These are phyloP conservation scores for Coleophora deauratella DNA, from an alignment of 2,888 invertebrate genomes.

Conservation along the genomic window DNA sequence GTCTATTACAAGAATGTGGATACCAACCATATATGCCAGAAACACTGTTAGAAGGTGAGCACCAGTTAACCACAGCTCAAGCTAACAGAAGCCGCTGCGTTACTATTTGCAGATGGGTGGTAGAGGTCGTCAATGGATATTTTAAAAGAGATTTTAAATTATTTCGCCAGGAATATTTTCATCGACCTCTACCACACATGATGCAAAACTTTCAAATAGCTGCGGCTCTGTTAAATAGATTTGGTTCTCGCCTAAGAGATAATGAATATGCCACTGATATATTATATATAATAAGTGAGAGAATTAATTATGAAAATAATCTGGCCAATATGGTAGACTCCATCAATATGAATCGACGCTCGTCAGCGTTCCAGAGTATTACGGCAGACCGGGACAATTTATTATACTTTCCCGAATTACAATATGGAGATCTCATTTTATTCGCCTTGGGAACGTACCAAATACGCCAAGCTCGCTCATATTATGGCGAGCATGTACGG, in stretches of 20 bases:
- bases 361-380: constrained; percentile 9
- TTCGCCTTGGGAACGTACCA: constrained; percentile 9
- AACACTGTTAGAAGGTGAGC: background rate
- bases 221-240: constrained; percentile 12
- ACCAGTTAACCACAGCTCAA: constrained; percentile 7
- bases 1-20: background rate
- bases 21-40: background rate
- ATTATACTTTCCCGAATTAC: background rate
- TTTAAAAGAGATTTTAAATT: constrained; percentile 11
- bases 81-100: constrained; percentile 11
- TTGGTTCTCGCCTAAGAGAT: constrained; percentile 12
- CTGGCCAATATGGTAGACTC: constrained; percentile 6
- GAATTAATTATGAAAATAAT: constrained; percentile 10
- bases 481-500: constrained; percentile 14
- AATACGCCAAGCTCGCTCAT: constrained; percentile 13
- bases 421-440: background rate
- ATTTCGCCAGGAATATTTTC: constrained; percentile 10
- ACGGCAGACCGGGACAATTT: constrained; percentile 2
- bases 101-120: constrained; percentile 13
- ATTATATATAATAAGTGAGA: constrained; percentile 7
- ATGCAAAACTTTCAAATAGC: constrained; percentile 14
- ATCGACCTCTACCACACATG: constrained; percentile 13
- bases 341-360: constrained; percentile 10
- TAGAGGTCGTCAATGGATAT: constrained; percentile 10
- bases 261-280: constrained; percentile 9